Evolutionary conservation across 2,113 vertebrate genomes (phyloP).

Genomic region (Ameiurus melas): DNA sequence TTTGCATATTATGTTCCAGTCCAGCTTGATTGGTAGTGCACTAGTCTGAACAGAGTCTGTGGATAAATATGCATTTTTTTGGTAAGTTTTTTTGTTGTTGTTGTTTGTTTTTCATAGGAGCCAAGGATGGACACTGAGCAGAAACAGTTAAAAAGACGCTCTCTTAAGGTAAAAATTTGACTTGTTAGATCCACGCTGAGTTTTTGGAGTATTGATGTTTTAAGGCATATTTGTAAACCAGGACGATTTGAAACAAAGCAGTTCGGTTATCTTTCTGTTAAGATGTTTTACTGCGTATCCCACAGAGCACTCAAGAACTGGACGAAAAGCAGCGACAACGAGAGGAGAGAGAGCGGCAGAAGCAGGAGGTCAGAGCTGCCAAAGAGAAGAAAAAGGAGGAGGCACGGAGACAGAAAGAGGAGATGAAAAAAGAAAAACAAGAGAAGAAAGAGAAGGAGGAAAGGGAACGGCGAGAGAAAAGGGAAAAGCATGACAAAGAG

Average conservation of each 20-base stretch:
- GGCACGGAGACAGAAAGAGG: slow-evolving; percentile 76
- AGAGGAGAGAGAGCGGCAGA: slow-evolving; percentile 70
- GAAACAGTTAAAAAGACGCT: slow-evolving; percentile 67
- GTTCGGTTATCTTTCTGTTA: neutral
- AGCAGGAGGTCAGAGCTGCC: slow-evolving; percentile 69
- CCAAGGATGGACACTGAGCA: slow-evolving; percentile 61
- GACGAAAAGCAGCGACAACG: slow-evolving; percentile 73
- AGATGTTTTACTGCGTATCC: neutral
- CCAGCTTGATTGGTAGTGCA: neutral
- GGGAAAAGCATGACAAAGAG: slow-evolving; percentile 86
- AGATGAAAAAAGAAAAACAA: slow-evolving; percentile 81
- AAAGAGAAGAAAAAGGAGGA: slow-evolving; percentile 73
- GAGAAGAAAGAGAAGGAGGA: slow-evolving; percentile 88
- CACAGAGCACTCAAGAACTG: slow-evolving; percentile 72
- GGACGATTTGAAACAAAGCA: neutral
- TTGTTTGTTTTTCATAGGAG: slow-evolving; percentile 56
- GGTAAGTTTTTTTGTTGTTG: neutral
- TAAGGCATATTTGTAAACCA: neutral
- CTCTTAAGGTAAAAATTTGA: slow-evolving; percentile 66
- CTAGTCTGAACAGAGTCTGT: neutral
- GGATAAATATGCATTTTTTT: neutral
- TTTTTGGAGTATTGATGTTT: neutral
- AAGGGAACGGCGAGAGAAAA: slow-evolving; percentile 84
- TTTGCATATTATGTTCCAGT: neutral
- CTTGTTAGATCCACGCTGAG: neutral